Evolutionary conservation across 1,140 invertebrate species (phyloP).

Genomic region (Zophobas morio): DNA sequence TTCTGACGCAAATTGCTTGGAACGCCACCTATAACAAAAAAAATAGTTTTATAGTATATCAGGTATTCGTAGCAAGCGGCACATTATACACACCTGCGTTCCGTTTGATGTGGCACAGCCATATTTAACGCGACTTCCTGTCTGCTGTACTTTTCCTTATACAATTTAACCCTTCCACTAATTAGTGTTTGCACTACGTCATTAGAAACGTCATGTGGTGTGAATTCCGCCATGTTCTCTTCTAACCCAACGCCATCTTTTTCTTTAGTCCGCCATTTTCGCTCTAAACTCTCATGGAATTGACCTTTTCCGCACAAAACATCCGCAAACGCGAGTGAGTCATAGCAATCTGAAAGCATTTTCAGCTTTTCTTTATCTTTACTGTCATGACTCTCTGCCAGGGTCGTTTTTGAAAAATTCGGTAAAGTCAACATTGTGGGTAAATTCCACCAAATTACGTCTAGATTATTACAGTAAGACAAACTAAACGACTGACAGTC

Average conservation of each 20-base stretch:
- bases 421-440: slow-evolving; percentile 55
- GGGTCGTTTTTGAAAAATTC: slow-evolving; percentile 17
- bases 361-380: slow-evolving; percentile 48
- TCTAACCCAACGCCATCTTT: slow-evolving; percentile 60
- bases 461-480: slow-evolving; percentile 56
- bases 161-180: slow-evolving; percentile 50
- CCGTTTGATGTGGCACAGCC: slow-evolving; percentile 50
- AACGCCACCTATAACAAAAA: slow-evolving; percentile 60
- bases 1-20: slow-evolving; percentile 56
- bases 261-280: slow-evolving; percentile 49
- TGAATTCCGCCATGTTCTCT: slow-evolving; percentile 49
- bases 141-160: slow-evolving; percentile 36
- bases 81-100: slow-evolving; percentile 53
- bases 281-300: slow-evolving; percentile 47
- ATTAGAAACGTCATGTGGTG: slow-evolving; percentile 45
- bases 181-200: slow-evolving; percentile 59
- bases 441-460: slow-evolving; percentile 64
- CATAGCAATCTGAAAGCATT: slow-evolving; percentile 49
- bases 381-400: slow-evolving; percentile 3
- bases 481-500: slow-evolving; percentile 53
- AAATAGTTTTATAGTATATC: slow-evolving; percentile 16
- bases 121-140: slow-evolving; percentile 46
- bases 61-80: too few relatives aligned
- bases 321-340: slow-evolving; percentile 57
- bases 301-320: slow-evolving; percentile 51